These are phyloP conservation scores for Ceyx cyanopectus DNA, from an alignment of 2,113 vertebrate species.

Conservation along the genomic window DNA sequence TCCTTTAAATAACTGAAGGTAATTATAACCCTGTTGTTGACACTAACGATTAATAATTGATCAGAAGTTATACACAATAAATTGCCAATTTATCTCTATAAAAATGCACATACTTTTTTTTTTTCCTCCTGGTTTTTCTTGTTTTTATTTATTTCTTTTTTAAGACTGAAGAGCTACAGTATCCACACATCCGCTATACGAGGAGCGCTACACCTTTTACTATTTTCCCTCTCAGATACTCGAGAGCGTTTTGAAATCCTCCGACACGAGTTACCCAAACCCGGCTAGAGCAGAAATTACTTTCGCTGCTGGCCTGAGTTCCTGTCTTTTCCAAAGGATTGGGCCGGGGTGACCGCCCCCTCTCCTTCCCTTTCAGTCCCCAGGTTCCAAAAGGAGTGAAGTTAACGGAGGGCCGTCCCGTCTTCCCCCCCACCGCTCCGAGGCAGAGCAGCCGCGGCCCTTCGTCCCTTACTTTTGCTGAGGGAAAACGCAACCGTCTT, in stretches of 20 bases:
- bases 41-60: constrained; percentile 86
- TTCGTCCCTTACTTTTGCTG: neutral
- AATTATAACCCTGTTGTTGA: constrained; percentile 83
- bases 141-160: neutral
- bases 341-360: neutral
- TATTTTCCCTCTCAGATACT: neutral
- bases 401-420: neutral
- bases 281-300: neutral
- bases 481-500: neutral
- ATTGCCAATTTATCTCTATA: constrained; percentile 77
- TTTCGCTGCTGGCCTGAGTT: neutral
- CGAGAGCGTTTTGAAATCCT: neutral
- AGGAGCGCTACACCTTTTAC: neutral
- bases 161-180: neutral
- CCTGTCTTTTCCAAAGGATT: neutral
- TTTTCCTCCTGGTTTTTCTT: neutral
- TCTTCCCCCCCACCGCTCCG: neutral
- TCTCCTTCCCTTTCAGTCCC: neutral
- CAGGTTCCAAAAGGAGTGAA: neutral
- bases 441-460: neutral
- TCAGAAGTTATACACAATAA: constrained; percentile 79
- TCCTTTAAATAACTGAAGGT: constrained; percentile 79
- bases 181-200: neutral
- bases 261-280: neutral
- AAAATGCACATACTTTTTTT: constrained; percentile 18